Evolutionary conservation across 1,140 invertebrate genomes (phyloP), one percentile per base, ranked within the genome.

Genomic region (Drosophila miranda): DNA sequence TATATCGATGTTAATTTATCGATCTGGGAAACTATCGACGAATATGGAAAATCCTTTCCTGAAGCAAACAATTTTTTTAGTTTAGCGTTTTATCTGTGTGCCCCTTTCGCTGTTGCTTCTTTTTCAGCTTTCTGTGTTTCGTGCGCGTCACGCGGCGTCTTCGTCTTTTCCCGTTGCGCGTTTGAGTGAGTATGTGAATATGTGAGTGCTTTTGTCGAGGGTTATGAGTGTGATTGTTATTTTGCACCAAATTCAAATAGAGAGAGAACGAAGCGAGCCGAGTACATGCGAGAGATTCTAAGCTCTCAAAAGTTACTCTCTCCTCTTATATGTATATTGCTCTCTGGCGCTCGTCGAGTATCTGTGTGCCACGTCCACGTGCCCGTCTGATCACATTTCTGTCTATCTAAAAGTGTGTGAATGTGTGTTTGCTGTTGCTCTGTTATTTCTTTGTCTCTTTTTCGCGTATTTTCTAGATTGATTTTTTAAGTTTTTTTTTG

Each of bases 361-460:
- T 72, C 68, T 77, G 74, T 77, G 68, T 72, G 74, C 74, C 75
- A 71, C 75, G 59, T 81, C 68, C 67, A 80, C 78, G 78, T 80
- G 78, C 66, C 66, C 30, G 55, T 51, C 56, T 57, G 72, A 80
- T 80, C 77, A 80, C 55, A 56, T 80, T 74, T 74, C 45, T 75
- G 42, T 60, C 44, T 61, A 53, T 60, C 44, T 61, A 53, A 48
- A 21, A 45, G 56, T 57, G 61, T 77, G 44, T 49, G 14, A n/a
- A 23, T 43, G 45, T 60, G 38, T 44, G 34, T 49, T 45, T 43
- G 52, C 54, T 73, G 13, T 6, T 62, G 43, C 42, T 64, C 30
- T 26, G 55, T 68, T 55, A 49, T 72, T 71, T 57, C 55, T 73
- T 44, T 56, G 43, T 73, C 51, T 28, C 46, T 48, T 87, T 86